Percentiles rank a stretch among this genome's conserved stretches.
Conservation (phyloP, 1,140 invertebrate genomes). For the Zaprionus taronus region DNA sequence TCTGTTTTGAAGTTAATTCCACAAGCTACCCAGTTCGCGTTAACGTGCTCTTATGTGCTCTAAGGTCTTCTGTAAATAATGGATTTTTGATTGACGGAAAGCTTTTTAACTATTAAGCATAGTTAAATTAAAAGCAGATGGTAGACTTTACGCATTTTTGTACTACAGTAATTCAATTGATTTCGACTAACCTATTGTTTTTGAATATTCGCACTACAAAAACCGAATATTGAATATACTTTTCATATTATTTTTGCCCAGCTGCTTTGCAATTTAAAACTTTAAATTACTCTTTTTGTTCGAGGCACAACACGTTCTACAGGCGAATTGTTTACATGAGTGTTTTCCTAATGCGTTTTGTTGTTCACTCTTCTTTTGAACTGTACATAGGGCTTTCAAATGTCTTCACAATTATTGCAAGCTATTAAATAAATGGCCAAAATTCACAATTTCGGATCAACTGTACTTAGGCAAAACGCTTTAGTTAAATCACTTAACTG, state of each 20-base stretch:
- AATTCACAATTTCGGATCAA: constrained; percentile 42
- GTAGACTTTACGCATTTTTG: background rate
- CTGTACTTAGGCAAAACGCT: constrained; percentile 15
- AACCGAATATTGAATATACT: background rate
- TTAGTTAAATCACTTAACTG: constrained; percentile 45
- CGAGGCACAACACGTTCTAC: background rate
- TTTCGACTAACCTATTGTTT: background rate
- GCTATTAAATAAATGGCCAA: constrained; percentile 63
- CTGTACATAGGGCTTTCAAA: constrained; percentile 42
- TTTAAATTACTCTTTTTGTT: constrained; percentile 58
- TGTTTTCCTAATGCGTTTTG: constrained; percentile 46
- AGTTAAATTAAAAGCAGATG: background rate
- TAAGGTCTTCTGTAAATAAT: background rate
- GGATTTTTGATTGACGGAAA: background rate
- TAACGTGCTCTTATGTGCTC: background rate
- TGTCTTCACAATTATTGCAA: constrained; percentile 34
- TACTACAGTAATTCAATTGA: background rate
- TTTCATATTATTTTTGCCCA: background rate
- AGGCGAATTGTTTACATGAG: constrained; percentile 3
- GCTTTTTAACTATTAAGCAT: background rate
- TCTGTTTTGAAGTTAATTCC: constrained; percentile 14
- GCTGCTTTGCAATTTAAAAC: constrained; percentile 42
- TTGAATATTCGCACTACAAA: background rate
- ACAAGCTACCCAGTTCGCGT: background rate
- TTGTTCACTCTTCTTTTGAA: constrained; percentile 26